Base-by-base conservation (phyloP, 2,113 vertebrate species). In the Nothobranchius kuhntae region DNA sequence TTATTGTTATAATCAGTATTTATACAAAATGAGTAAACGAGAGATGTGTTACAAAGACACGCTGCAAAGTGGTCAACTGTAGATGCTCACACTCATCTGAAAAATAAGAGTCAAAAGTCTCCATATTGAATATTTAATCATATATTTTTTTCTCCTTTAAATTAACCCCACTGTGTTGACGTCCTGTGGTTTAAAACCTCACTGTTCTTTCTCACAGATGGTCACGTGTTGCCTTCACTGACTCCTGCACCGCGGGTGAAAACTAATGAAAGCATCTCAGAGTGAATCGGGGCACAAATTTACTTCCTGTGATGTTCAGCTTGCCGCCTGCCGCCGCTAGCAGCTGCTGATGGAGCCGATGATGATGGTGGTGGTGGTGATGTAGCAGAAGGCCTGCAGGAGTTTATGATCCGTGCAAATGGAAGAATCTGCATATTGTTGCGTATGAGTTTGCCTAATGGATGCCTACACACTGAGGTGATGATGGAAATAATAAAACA, bases 371-470 rank as follows among this genome's bases (percentile, higher is more conserved):
- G 0, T 64, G 75, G 2, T 61, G 90, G 86, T 88, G 88, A 83
- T 87, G 83, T 61, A 54, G 82, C 76, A 78, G 77, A 86, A 74
- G 69, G 82, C 89, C 89, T 86, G 84, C 77, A 87, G 86, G 83
- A 90, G 81, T 93, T 92, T 90, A 92, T 91, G 92, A 91, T 86
- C 87, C 89, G 77, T 92, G 89, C 89, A 92, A 91, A 92, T 90
- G 86, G 91, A 87, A 75, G 76, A 89, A 92, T 87, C 87, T 86
- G 79, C 91, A 91, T 90, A 88, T 88, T 86, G 78, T 82, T 85
- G 80, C 82, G 91, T 88, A 90, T 88, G 86, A 87, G 82, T 87
- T 80, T 81, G 71, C 69, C 86, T 92, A 91, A 91, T 91, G 90
- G 86, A 89, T 83, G 88, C 88, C 84, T 80, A 80, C 88, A 89